Percentiles rank a stretch among this genome's conserved stretches.
Conservation (phyloP, 1,140 invertebrate species). For the Aphis craccivora region DNA sequence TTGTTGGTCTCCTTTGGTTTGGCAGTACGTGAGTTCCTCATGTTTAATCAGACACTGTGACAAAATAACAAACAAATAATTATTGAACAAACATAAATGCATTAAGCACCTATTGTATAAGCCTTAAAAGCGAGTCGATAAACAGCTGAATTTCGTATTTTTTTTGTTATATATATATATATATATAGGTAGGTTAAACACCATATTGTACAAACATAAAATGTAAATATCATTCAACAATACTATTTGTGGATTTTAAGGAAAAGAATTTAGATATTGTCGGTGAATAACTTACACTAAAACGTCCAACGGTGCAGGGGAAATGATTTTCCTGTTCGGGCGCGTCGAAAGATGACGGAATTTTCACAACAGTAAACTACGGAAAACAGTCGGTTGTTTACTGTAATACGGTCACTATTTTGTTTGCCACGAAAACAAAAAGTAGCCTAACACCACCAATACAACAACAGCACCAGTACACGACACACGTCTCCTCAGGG, state of each 20-base stretch:
- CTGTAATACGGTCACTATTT: neutral
- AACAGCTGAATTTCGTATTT: neutral
- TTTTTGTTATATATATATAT: neutral
- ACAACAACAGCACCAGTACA: neutral
- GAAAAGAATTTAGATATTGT: neutral
- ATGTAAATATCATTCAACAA: neutral
- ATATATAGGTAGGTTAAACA: neutral
- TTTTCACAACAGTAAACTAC: neutral
- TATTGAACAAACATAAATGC: neutral
- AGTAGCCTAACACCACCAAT: too few species aligned
- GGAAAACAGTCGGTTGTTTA: neutral
- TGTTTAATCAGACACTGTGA: neutral
- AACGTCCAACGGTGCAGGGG: neutral
- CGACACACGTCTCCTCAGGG: neutral
- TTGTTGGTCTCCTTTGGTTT: conserved; percentile 83
- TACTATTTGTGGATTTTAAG: neutral
- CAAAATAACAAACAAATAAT: neutral
- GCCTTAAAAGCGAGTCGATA: neutral
- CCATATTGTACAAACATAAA: neutral
- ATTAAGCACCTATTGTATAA: neutral
- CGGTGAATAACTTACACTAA: neutral
- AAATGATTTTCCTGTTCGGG: neutral
- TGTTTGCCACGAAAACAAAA: conserved; percentile 42
- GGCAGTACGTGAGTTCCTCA: conserved; percentile 41
- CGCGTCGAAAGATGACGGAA: neutral